Base-by-base conservation (phyloP, 1,140 invertebrate species). In the Adelges cooleyi region DNA sequence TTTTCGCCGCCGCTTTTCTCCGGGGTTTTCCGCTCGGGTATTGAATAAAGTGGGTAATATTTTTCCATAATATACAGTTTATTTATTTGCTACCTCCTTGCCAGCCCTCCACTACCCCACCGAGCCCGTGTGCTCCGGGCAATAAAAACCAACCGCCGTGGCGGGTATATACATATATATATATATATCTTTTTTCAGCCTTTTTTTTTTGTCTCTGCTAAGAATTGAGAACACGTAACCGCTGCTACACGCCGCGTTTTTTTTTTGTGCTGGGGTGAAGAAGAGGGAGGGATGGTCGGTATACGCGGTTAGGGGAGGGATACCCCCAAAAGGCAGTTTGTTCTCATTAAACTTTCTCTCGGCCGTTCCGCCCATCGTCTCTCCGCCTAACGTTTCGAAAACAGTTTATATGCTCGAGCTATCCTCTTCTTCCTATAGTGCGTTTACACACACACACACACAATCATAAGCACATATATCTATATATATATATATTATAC, bases 211-310 rank as follows among this genome's bases (percentile, higher is more conserved):
- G 25, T 27, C 42, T 29, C 38, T 18, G 42, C 29, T 62, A 62
- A 62, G 40, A 62, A 62, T 62, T 62, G 56, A 46, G 56, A 33
- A 62, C 56, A 62, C 56, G 56, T 62, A 62, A 62, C 56, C 56
- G 42, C 56, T 23, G 25, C 56, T 20, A 25, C 33, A 15, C 40
- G 46, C 56, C 56, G 56, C 56, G 44, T 62, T 62, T 25, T 33
- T n/a, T 42, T 42, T 4, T 42, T 27, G 29, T 22, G 33, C 10
- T 2, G 29, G 29, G 29, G 29, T 33, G 5, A 11, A 6, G 5
- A 11, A 33, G 29, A 33, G 29, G 29, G 11, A 33, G 29, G 22
- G 38, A 25, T n/a, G 22, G n/a, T n/a, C 22, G 22, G 20, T 54
- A n/a, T 25, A 15, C 46, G 13, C 48, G 53, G 20, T n/a, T 33